Evolutionary conservation across 2,888 invertebrate genomes (phyloP).

Genomic region (Aricia artaxerxes): DNA sequence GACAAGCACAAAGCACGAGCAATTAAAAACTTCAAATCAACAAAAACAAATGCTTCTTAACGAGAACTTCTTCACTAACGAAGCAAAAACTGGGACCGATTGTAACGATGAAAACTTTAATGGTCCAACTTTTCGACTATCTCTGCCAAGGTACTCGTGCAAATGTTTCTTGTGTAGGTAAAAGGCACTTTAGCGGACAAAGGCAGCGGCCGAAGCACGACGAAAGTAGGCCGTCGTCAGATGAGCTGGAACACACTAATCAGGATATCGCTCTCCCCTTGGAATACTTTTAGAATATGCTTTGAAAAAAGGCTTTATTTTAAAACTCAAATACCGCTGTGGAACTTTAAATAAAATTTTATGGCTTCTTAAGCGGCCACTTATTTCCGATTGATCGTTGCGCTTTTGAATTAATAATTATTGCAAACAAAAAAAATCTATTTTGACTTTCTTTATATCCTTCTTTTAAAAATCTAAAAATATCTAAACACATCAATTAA

Average conservation of each 20-base stretch:
- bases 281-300: slow-evolving; percentile 17
- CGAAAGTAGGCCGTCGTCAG: slow-evolving; percentile 62
- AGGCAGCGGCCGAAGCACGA: slow-evolving; percentile 50
- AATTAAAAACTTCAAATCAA: slow-evolving; percentile 33
- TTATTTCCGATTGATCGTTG: not conserved
- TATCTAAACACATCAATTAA: not conserved
- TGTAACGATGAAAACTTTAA: slow-evolving; percentile 31
- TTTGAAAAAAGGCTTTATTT: not conserved
- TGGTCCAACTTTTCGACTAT: slow-evolving; percentile 30
- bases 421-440: not conserved
- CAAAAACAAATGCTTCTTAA: slow-evolving; percentile 31
- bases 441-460: not conserved
- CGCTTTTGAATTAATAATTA: too few species aligned
- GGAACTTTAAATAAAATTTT: not conserved
- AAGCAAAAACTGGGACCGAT: slow-evolving; percentile 28
- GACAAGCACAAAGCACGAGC: slow-evolving; percentile 30
- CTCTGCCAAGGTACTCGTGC: slow-evolving; percentile 33
- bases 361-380: not conserved
- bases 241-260: slow-evolving; percentile 37
- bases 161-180: slow-evolving; percentile 32
- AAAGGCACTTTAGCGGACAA: slow-evolving; percentile 48
- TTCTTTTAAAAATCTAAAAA: not conserved
- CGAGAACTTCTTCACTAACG: slow-evolving; percentile 28
- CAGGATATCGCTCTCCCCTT: slow-evolving; percentile 26
- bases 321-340: not conserved